Evolutionary conservation across 2,797 vertebrate species (phyloP).

Genomic region (Darevskia nairensis): DNA sequence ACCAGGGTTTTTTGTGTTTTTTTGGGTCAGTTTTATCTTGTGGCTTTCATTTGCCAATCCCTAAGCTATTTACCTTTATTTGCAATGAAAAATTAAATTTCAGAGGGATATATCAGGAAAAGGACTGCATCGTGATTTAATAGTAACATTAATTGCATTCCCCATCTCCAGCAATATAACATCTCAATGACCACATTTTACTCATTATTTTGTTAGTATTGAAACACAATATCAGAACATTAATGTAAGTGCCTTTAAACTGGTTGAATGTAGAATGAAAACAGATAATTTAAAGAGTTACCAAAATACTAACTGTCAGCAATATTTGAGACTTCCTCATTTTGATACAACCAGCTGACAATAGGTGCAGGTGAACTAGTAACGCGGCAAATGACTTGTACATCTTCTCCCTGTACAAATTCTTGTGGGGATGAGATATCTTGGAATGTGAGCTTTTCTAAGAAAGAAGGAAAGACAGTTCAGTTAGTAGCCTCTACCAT

Average conservation of each 20-base stretch:
- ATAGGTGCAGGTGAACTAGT: constrained; percentile 93
- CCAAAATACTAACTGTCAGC: constrained; percentile 94
- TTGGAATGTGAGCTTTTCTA: constrained; percentile 95
- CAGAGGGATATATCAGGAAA: background rate
- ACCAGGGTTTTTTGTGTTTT: background rate
- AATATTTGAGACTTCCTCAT: constrained; percentile 88
- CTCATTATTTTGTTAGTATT: background rate
- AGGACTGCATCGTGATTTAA: background rate
- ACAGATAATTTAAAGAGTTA: constrained; percentile 81
- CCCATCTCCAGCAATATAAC: background rate
- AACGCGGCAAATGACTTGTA: constrained; percentile 93
- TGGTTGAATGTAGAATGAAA: constrained; percentile 50
- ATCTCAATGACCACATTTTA: background rate
- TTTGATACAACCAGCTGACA: constrained; percentile 95
- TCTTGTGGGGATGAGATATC: constrained; percentile 93
- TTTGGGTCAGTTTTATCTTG: background rate
- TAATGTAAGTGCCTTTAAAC: background rate
- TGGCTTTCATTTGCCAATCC: background rate
- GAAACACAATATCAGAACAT: background rate
- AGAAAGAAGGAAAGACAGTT: constrained; percentile 29
- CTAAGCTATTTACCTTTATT: background rate
- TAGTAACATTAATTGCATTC: background rate
- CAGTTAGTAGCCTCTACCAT: background rate
- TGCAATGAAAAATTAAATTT: background rate
- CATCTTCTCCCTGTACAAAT: constrained; percentile 92